Evolutionary conservation across 2,888 invertebrate species (phyloP).

Genomic region (Phalera bucephala): DNA sequence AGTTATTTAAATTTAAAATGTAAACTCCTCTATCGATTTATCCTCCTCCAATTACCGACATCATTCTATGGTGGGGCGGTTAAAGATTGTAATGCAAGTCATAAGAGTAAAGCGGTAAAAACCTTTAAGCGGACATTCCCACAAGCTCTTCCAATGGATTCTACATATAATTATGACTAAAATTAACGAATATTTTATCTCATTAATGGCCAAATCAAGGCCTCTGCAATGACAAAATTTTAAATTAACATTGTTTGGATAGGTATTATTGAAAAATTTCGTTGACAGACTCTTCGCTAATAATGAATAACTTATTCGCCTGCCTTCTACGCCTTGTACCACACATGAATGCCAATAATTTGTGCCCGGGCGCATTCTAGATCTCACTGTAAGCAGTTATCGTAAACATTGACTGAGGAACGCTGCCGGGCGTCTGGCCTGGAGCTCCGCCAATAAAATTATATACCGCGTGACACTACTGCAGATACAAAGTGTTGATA

Average conservation of each 20-base stretch:
- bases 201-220: too few species aligned
- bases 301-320: too few species aligned
- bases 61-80: constrained; percentile 13
- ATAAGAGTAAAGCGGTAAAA: constrained; percentile 4
- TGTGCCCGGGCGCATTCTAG: constrained; percentile 21
- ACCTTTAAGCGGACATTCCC: too few species aligned
- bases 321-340: neutral
- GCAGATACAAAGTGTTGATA: neutral
- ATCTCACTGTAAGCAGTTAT: constrained; percentile 24
- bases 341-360: constrained; percentile 7
- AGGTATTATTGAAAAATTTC: too few species aligned
- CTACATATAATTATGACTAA: too few species aligned
- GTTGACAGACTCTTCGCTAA: too few species aligned
- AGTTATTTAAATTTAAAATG: constrained; percentile 9
- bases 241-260: too few species aligned
- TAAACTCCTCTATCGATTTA: constrained; percentile 19
- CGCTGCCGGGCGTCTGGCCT: constrained; percentile 12
- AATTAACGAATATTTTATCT: too few species aligned
- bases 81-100: constrained; percentile 6
- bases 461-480: constrained; percentile 4
- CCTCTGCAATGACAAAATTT: too few species aligned
- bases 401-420: constrained; percentile 35
- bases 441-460: constrained; percentile 23
- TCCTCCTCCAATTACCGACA: constrained; percentile 22
- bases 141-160: too few species aligned